Evolutionary conservation across 2,888 invertebrate genomes (phyloP).

Genomic region (Cheilosia scutellata): DNA sequence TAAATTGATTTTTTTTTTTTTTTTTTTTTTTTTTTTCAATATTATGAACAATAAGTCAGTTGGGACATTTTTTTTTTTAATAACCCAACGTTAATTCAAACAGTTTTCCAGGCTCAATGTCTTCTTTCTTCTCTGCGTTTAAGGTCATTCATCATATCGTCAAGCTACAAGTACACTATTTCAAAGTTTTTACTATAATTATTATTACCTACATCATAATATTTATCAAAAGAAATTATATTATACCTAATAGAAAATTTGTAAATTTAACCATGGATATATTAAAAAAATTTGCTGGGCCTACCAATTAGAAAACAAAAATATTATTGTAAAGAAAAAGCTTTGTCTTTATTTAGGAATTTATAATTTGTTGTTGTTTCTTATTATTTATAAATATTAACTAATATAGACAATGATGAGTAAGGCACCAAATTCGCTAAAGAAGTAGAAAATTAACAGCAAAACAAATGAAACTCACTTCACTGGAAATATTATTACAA

Average conservation of each 20-base stretch:
- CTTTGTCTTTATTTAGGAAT: slow-evolving; percentile 63
- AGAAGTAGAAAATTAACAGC: slow-evolving; percentile 11
- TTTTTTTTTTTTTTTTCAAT: neutral
- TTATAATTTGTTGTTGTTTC: slow-evolving; percentile 57
- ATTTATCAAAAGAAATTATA: slow-evolving; percentile 49
- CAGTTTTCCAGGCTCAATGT: neutral
- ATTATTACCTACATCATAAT: slow-evolving; percentile 67
- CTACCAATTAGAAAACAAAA: slow-evolving; percentile 63
- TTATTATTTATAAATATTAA: slow-evolving; percentile 59
- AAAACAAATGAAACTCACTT: slow-evolving; percentile 27
- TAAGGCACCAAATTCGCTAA: slow-evolving; percentile 49
- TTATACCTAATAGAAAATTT: slow-evolving; percentile 43
- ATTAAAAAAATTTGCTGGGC: slow-evolving; percentile 51
- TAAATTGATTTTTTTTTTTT: neutral
- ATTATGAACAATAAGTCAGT: neutral
- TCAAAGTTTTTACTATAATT: slow-evolving; percentile 68
- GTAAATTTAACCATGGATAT: slow-evolving; percentile 69
- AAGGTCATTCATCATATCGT: slow-evolving; percentile 71
- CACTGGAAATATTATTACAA: slow-evolving; percentile 46
- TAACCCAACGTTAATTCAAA: too few relatives aligned
- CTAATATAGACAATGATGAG: slow-evolving; percentile 47
- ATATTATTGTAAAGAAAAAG: slow-evolving; percentile 27
- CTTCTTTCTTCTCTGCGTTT: slow-evolving; percentile 32
- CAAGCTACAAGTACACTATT: slow-evolving; percentile 70
- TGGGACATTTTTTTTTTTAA: too few relatives aligned